phyloP scores from a whole-genome alignment of 2,113 vertebrate species.

The Canis aureus region DNA sequence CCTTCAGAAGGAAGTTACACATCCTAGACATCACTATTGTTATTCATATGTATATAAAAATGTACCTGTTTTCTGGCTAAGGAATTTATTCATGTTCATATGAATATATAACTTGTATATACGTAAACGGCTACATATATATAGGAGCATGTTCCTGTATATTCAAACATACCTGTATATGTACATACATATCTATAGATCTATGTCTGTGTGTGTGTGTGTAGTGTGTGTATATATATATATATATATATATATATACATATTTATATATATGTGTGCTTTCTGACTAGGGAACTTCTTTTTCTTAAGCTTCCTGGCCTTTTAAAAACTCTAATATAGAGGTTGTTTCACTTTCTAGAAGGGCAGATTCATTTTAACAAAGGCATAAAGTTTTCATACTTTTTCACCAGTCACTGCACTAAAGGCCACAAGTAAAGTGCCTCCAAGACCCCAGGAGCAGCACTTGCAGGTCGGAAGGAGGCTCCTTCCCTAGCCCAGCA shows the following conservation, averaged over 20 bases:
- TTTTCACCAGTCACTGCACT: neutral
- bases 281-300: neutral
- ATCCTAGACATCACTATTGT: neutral
- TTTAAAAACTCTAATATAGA: neutral
- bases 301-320: neutral
- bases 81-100: neutral
- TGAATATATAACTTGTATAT: too few relatives aligned
- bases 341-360: neutral
- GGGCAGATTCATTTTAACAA: neutral
- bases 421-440: neutral
- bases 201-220: too few relatives aligned
- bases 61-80: neutral
- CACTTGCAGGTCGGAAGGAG: too few relatives aligned
- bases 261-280: neutral
- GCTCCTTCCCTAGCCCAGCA: neutral
- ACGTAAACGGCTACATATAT: too few relatives aligned
- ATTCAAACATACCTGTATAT: neutral
- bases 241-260: too few relatives aligned
- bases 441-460: neutral
- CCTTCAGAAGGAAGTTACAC: neutral
- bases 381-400: neutral
- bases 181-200: too few relatives aligned
- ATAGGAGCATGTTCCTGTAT: neutral
- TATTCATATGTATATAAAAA: neutral
- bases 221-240: neutral